Evolutionary conservation across 2,888 invertebrate genomes (phyloP).

Genomic region (Drosophila yooni): DNA sequence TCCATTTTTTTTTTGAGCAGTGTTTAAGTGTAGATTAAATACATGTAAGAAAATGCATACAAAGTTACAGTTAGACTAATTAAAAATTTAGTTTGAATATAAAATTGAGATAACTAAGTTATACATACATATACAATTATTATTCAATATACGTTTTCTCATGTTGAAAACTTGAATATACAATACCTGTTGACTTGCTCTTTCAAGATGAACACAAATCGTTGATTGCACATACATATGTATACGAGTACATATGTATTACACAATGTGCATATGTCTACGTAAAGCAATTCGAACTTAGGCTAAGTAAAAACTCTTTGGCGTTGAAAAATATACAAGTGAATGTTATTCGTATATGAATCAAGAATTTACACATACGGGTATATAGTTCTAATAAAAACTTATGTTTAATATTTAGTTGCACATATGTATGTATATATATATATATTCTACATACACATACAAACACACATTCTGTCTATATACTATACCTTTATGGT

Average conservation of each 20-base stretch:
- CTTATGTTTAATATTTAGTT: slow-evolving; percentile 40
- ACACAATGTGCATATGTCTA: slow-evolving; percentile 6
- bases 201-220: slow-evolving; percentile 43
- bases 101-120: slow-evolving; percentile 79
- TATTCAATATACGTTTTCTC: slow-evolving; percentile 39
- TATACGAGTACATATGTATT: not conserved
- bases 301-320: slow-evolving; percentile 72
- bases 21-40: slow-evolving; percentile 66
- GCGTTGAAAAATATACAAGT: slow-evolving; percentile 71
- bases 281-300: slow-evolving; percentile 64
- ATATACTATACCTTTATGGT: slow-evolving; percentile 63
- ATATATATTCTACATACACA: not conserved
- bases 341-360: slow-evolving; percentile 14
- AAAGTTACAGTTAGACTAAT: slow-evolving; percentile 78
- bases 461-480: slow-evolving; percentile 20
- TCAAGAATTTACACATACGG: slow-evolving; percentile 11
- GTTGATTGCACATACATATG: slow-evolving; percentile 21
- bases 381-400: slow-evolving; percentile 24
- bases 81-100: slow-evolving; percentile 76
- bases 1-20: slow-evolving; percentile 39
- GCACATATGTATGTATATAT: slow-evolving; percentile 1
- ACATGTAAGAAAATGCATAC: slow-evolving; percentile 77
- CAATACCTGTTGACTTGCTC: slow-evolving; percentile 34
- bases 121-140: slow-evolving; percentile 44
- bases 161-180: slow-evolving; percentile 51